Conservation (phyloP, 1,140 invertebrate species). For the Monomorium pharaonis region DNA sequence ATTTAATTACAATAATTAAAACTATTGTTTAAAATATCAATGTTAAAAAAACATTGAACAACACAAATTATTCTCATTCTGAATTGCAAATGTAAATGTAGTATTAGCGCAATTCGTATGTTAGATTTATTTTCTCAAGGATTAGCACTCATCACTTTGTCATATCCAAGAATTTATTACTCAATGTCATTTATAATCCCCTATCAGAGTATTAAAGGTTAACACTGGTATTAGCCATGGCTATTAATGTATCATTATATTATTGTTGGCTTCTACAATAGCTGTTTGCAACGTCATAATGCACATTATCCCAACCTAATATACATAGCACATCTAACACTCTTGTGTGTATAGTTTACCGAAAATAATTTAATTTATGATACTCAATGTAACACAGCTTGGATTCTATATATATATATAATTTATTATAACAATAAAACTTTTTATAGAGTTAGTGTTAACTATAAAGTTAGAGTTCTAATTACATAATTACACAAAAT, state of each 20-base stretch:
- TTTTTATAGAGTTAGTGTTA: slow-evolving; percentile 11
- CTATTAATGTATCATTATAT: slow-evolving; percentile 29
- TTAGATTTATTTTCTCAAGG: not conserved
- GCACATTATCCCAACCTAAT: not conserved
- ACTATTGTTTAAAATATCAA: not conserved
- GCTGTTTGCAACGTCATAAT: not conserved
- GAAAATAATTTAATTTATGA: slow-evolving; percentile 4
- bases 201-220: not conserved
- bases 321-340: not conserved
- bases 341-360: not conserved
- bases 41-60: not conserved
- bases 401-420: not conserved
- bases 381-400: not conserved
- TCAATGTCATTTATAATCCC: slow-evolving; percentile 15
- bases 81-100: not conserved
- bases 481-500: not conserved
- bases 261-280: slow-evolving; percentile 25
- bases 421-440: not conserved
- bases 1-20: not conserved
- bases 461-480: not conserved
- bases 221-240: not conserved
- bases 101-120: not conserved
- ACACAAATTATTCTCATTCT: not conserved
- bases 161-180: not conserved
- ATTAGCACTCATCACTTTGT: not conserved